phyloP scores from a whole-genome alignment of 2,888 invertebrate species.

The Odontomyia ornata region DNA sequence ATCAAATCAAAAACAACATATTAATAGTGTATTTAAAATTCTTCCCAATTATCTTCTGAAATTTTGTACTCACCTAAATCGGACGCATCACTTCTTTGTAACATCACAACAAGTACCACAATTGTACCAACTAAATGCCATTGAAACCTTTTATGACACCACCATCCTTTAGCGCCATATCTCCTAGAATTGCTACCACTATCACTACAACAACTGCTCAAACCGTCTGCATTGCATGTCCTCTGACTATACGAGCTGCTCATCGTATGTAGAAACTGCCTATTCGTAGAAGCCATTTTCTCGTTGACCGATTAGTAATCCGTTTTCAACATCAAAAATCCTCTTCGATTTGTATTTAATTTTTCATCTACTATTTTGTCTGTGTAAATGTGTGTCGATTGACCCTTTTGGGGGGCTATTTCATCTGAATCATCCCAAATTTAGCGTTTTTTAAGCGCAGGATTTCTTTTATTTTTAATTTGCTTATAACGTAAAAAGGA shows the following conservation, averaged over 20 bases:
- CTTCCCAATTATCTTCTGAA: no score
- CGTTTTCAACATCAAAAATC: slow-evolving; percentile 43
- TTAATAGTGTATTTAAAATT: no score
- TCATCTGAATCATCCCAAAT: not conserved
- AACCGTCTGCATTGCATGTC: no score
- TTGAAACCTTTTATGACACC: slow-evolving; percentile 43
- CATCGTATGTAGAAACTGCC: slow-evolving; percentile 19
- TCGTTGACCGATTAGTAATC: slow-evolving; percentile 49
- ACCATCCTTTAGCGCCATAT: not conserved
- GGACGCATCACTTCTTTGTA: slow-evolving; percentile 45
- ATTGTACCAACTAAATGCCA: slow-evolving; percentile 41
- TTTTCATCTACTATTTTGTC: no score
- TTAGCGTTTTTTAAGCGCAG: not conserved
- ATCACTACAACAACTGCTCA: not conserved
- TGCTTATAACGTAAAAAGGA: no score
- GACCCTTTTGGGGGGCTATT: not conserved
- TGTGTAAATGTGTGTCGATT: no score
- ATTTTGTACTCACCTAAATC: slow-evolving; percentile 46
- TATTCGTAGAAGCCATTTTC: slow-evolving; percentile 48
- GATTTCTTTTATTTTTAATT: not conserved
- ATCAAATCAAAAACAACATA: no score
- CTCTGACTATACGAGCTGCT: not conserved
- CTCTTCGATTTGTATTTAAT: not conserved
- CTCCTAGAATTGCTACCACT: not conserved
- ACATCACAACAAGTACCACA: slow-evolving; percentile 40